These are phyloP conservation scores for Mirounga angustirostris DNA, from an alignment of 2,113 vertebrate species.

Conservation along the genomic window DNA sequence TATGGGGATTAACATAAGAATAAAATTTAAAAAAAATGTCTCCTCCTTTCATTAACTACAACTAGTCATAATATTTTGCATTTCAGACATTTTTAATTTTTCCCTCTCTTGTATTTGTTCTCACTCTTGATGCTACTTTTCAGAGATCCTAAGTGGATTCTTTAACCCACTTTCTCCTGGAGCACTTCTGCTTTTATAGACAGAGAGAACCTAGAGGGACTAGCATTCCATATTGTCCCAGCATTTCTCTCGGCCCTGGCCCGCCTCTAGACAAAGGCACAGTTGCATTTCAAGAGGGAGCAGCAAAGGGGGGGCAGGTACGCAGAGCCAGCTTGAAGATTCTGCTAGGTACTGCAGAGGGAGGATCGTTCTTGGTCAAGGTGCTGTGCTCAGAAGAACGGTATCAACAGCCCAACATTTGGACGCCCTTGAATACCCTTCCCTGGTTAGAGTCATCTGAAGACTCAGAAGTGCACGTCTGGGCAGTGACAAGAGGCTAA, in stretches of 20 bases:
- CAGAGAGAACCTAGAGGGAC: not conserved
- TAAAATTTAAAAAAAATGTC: not conserved
- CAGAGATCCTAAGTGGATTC: not conserved
- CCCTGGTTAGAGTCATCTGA: not conserved
- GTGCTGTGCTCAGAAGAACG: not conserved
- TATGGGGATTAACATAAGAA: too few species aligned
- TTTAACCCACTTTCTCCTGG: not conserved
- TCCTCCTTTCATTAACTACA: not conserved
- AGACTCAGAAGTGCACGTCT: not conserved
- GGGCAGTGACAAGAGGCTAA: slow-evolving; percentile 30
- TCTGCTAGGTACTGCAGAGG: not conserved
- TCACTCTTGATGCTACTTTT: not conserved
- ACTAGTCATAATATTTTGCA: not conserved
- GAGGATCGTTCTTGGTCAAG: not conserved
- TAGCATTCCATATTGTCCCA: not conserved
- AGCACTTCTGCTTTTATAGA: not conserved
- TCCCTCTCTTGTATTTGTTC: not conserved
- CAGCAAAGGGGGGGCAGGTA: not conserved
- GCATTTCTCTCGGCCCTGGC: not conserved
- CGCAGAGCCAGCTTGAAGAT: not conserved
- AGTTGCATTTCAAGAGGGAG: not conserved
- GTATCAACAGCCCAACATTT: not conserved
- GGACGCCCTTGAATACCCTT: not conserved
- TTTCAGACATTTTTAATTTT: not conserved
- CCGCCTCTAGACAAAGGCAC: not conserved